phyloP scores from a whole-genome alignment of 2,888 invertebrate genomes.

The Brenthis ino region DNA sequence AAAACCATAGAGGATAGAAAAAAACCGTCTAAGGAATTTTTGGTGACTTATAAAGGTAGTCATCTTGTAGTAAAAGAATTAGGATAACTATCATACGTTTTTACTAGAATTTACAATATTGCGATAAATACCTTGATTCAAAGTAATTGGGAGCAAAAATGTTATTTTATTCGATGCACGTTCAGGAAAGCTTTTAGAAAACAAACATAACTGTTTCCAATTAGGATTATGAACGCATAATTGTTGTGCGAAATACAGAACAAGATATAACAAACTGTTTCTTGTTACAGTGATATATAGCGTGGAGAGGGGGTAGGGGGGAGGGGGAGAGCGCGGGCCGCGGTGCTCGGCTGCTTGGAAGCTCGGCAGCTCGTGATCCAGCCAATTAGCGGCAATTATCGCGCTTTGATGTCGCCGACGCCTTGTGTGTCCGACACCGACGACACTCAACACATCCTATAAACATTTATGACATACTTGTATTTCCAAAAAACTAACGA shows the following conservation, averaged over 20 bases:
- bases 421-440: conserved; percentile 2
- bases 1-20: too few relatives aligned
- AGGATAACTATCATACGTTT: too few relatives aligned
- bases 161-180: too few relatives aligned
- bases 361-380: neutral
- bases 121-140: too few relatives aligned
- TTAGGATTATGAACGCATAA: conserved; percentile 9
- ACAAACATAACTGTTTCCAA: neutral
- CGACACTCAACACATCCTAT: neutral
- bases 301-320: neutral
- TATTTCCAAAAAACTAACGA: neutral
- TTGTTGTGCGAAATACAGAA: conserved; percentile 1
- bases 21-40: too few relatives aligned
- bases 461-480: conserved; percentile 1
- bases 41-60: too few relatives aligned
- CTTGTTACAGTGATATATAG: conserved; percentile 8
- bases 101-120: too few relatives aligned
- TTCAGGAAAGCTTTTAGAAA: neutral
- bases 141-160: too few relatives aligned
- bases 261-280: conserved; percentile 6
- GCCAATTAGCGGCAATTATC: conserved; percentile 16
- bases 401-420: conserved; percentile 15
- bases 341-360: too few relatives aligned
- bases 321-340: neutral
- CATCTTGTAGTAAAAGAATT: too few relatives aligned